Conservation (phyloP, 2,888 invertebrate genomes). For the Hirtodrosophila alboralis region DNA sequence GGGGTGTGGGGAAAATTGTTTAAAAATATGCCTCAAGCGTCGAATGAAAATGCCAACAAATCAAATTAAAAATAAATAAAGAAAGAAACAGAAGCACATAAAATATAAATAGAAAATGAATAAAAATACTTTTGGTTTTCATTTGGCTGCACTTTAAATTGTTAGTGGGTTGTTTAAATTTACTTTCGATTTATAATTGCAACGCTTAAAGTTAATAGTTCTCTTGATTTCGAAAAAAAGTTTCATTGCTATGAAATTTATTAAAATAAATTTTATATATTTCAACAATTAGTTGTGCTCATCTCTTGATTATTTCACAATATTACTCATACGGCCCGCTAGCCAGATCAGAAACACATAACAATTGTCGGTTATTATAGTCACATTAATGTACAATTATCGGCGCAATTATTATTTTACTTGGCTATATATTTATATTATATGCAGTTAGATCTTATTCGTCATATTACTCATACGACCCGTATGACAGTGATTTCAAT, state of each 20-base stretch:
- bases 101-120: conserved; percentile 51
- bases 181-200: conserved; percentile 43
- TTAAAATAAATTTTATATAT: conserved; percentile 1
- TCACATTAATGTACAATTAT: conserved; percentile 40
- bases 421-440: no score
- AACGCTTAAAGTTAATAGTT: conserved; percentile 3
- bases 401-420: conserved; percentile 22
- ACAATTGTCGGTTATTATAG: conserved; percentile 23
- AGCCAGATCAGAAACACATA: conserved; percentile 2
- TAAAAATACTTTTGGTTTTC: conserved; percentile 67
- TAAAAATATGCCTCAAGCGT: conserved; percentile 58
- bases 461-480: conserved; percentile 51
- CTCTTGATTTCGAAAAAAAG: not conserved
- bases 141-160: conserved; percentile 55
- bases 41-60: conserved; percentile 62
- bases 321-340: conserved; percentile 44
- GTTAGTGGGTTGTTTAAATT: conserved; percentile 31
- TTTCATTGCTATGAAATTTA: no score
- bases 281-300: no score
- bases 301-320: conserved; percentile 9
- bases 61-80: conserved; percentile 23
- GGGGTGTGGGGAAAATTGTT: conserved; percentile 34
- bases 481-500: conserved; percentile 29
- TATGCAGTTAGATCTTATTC: conserved; percentile 1
- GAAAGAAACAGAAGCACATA: conserved; percentile 13